Evolutionary conservation across 2,797 vertebrate genomes (phyloP).

Genomic region (Morus bassanus): DNA sequence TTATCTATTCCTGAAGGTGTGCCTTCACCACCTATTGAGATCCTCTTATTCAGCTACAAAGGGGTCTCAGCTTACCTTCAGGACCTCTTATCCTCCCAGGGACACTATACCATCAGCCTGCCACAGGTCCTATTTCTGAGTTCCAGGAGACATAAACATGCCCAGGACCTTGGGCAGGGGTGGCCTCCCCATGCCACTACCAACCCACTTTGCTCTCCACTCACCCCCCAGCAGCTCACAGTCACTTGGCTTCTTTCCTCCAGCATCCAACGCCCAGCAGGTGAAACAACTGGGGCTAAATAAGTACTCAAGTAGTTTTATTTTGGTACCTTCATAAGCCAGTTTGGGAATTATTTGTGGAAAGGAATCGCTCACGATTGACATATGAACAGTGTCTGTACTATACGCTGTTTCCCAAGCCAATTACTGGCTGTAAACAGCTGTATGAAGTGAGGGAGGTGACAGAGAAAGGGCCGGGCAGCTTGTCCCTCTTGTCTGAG

Average conservation of each 20-base stretch:
- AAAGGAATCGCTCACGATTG: background rate
- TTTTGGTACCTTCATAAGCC: background rate
- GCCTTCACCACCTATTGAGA: background rate
- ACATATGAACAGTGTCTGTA: background rate
- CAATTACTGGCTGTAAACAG: background rate
- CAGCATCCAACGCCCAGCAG: background rate
- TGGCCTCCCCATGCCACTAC: background rate
- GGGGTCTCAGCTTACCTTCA: background rate
- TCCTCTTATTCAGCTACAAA: background rate
- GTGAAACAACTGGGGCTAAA: background rate
- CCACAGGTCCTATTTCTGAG: background rate
- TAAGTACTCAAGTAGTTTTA: background rate
- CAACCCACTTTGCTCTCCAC: background rate
- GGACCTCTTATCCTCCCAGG: background rate
- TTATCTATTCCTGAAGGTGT: background rate
- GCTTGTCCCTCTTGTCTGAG: background rate
- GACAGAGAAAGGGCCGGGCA: background rate
- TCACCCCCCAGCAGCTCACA: rapidly evolving
- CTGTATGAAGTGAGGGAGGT: background rate
- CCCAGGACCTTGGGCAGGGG: background rate
- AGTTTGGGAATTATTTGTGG: background rate
- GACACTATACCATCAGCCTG: background rate
- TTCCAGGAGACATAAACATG: background rate
- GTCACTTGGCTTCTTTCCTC: background rate
- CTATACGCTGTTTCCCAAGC: background rate